Percentiles rank a stretch among this genome's conserved stretches.
Conservation (phyloP, 2,888 invertebrate genomes). For the Epirrhoe tristata region DNA sequence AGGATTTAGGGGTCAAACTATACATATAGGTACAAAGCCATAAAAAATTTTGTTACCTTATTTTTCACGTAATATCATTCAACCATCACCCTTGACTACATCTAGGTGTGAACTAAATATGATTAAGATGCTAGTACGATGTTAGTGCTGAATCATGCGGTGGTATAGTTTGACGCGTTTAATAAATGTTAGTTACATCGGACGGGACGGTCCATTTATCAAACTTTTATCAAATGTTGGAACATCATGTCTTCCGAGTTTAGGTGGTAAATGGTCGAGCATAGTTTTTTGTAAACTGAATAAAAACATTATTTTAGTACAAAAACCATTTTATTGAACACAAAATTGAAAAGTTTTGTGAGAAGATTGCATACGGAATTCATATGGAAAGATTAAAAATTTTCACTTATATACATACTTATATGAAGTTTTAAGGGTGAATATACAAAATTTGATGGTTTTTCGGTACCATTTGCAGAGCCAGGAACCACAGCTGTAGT, state of each 20-base stretch:
- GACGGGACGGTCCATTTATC: slow-evolving; percentile 35
- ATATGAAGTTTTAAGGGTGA: too few relatives aligned
- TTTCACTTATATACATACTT: too few relatives aligned
- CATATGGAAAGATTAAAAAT: too few relatives aligned
- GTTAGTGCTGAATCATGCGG: slow-evolving; percentile 1
- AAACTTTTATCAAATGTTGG: slow-evolving; percentile 30
- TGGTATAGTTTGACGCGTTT: slow-evolving; percentile 9
- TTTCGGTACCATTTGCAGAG: too few relatives aligned
- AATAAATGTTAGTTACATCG: slow-evolving; percentile 24
- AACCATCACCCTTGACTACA: background rate
- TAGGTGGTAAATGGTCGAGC: background rate
- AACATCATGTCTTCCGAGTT: slow-evolving; percentile 8
- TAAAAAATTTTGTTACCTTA: background rate
- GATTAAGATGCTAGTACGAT: background rate
- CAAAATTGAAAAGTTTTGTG: too few relatives aligned
- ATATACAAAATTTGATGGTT: too few relatives aligned
- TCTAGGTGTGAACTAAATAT: background rate
- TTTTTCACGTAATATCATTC: background rate
- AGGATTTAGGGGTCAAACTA: slow-evolving; percentile 26
- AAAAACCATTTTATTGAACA: too few relatives aligned
- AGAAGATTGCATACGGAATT: too few relatives aligned
- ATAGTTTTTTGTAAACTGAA: background rate
- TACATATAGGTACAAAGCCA: background rate
- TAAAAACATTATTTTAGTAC: background rate
- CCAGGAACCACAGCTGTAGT: too few relatives aligned